A percentile compares a stretch with the other conserved stretches of the same genome.
Evolutionary conservation across 2,113 vertebrate genomes (phyloP).

Genomic region (Gallinago media): DNA sequence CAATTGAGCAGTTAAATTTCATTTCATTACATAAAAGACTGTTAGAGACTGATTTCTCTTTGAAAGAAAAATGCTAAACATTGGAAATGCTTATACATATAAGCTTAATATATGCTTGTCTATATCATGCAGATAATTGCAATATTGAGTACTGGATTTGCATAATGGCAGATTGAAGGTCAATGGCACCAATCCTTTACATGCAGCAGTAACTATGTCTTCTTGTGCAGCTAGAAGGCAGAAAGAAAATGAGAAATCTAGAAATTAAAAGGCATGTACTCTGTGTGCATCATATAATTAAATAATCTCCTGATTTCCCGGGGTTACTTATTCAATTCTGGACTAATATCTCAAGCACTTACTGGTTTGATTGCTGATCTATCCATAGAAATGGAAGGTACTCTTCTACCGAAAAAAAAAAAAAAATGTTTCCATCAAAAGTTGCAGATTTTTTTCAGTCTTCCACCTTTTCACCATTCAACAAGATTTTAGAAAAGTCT

Average conservation of each 20-base stretch:
- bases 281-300: background rate
- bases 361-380: background rate
- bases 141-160: background rate
- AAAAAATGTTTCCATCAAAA: background rate
- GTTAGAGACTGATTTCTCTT: background rate
- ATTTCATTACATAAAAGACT: background rate
- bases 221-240: background rate
- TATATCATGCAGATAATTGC: background rate
- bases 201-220: background rate
- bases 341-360: background rate
- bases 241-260: background rate
- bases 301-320: background rate
- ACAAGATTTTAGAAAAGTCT: background rate
- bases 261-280: background rate
- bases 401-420: background rate
- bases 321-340: background rate
- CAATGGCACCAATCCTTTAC: background rate
- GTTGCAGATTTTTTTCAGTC: background rate
- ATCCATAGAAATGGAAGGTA: background rate
- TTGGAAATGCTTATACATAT: background rate
- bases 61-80: background rate
- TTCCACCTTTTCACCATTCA: background rate
- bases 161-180: background rate
- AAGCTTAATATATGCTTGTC: background rate
- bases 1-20: background rate